Conservation (phyloP, 2,113 vertebrate species). For the Clarias magur region DNA sequence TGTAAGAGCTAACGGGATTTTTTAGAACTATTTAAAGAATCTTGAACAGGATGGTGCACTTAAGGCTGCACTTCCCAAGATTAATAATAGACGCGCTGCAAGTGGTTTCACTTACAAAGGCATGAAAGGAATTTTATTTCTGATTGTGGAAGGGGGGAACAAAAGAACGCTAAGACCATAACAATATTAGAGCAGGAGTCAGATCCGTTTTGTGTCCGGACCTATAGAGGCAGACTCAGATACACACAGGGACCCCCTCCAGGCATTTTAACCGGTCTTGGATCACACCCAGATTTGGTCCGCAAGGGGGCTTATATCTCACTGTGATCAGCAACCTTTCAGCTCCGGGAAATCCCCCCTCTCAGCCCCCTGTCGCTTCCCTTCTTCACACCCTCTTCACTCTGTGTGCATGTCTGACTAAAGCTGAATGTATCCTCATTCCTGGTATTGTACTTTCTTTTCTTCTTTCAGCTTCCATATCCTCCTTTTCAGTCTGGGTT, state of each 20-base stretch:
- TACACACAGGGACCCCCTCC: constrained; percentile 18
- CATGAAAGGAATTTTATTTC: constrained; percentile 31
- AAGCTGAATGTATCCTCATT: constrained; percentile 40
- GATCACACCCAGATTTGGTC: constrained; percentile 11
- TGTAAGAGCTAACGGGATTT: background rate
- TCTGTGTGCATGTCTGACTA: constrained; percentile 36
- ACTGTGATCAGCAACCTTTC: constrained; percentile 52
- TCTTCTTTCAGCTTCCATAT: constrained; percentile 6
- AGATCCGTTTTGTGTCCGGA: constrained; percentile 3
- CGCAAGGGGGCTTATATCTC: constrained; percentile 40
- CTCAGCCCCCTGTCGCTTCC: background rate
- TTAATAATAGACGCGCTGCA: background rate
- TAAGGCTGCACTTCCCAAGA: background rate
- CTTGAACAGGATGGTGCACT: background rate
- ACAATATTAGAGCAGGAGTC: background rate
- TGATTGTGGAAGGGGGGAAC: constrained; percentile 11
- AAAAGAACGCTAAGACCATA: background rate
- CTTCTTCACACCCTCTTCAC: constrained; percentile 6
- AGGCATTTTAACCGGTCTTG: constrained; percentile 23
- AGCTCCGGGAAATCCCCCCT: constrained; percentile 46
- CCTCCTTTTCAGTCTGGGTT: constrained; percentile 10
- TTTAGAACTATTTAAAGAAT: background rate
- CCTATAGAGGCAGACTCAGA: background rate
- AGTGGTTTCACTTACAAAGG: constrained; percentile 31
- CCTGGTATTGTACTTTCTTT: background rate